Percentiles rank a stretch among this genome's conserved stretches.
These are phyloP conservation scores for Hemithea aestivaria DNA, from an alignment of 2,888 invertebrate species.

Conservation along the genomic window DNA sequence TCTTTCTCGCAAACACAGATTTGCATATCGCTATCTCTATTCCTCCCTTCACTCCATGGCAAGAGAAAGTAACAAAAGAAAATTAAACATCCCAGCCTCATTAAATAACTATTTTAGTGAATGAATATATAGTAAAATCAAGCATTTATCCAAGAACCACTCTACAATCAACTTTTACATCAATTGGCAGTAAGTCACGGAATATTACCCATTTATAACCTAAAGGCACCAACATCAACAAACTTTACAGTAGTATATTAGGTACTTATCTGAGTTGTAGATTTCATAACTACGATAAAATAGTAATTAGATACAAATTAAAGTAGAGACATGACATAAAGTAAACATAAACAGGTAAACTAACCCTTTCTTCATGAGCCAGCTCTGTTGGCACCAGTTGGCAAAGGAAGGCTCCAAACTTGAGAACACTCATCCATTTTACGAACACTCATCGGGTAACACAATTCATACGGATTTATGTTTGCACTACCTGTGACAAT, in stretches of 20 bases:
- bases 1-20: slow-evolving; percentile 40
- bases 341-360: slow-evolving; percentile 74
- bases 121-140: slow-evolving; percentile 7
- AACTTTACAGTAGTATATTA: slow-evolving; percentile 31
- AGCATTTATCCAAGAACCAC: neutral
- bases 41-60: slow-evolving; percentile 72
- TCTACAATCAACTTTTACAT: neutral
- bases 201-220: slow-evolving; percentile 50
- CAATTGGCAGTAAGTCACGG: neutral
- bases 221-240: slow-evolving; percentile 36
- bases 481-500: slow-evolving; percentile 77
- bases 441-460: slow-evolving; percentile 67
- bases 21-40: slow-evolving; percentile 48
- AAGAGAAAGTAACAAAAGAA: slow-evolving; percentile 79
- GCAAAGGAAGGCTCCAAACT: slow-evolving; percentile 65
- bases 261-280: slow-evolving; percentile 32
- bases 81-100: slow-evolving; percentile 67
- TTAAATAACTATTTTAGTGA: slow-evolving; percentile 41
- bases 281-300: slow-evolving; percentile 39
- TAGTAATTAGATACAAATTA: slow-evolving; percentile 37
- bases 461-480: slow-evolving; percentile 65
- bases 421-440: slow-evolving; percentile 75
- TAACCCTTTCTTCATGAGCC: slow-evolving; percentile 79
- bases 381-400: slow-evolving; percentile 71
- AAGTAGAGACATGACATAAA: slow-evolving; percentile 35